Evolutionary conservation across 1,140 invertebrate species (phyloP), one percentile per base, ranked within the genome.

Genomic region (Drosophila fuyamai): DNA sequence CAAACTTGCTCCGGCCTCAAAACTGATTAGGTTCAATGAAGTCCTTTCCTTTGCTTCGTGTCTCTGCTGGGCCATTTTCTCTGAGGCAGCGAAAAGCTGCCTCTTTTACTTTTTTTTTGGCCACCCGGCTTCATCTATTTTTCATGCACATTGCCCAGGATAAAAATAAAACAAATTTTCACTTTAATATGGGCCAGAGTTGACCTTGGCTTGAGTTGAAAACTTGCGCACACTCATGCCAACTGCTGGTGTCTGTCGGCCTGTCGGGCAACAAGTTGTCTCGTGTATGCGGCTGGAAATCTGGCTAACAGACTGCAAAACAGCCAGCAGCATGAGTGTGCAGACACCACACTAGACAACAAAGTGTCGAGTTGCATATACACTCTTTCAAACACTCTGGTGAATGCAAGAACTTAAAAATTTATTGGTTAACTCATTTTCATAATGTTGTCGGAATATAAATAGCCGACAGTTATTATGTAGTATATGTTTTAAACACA

Each of bases 21-120:
- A 86, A 88, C 83, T 88, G 83, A 86, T 86, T 86, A 86, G 71
- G 83, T 83, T 83, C 83, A 86, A 86, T 86, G 83, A 77, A 82
- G 86, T 79, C 78, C 74, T 57, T 35, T 38, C 43, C 58, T 46
- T 16, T 48, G 43, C 23, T 29, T 40, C 35, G 36, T 68, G 61
- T 57, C 56, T 71, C 67, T 58, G 67, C 67, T 51, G 75, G 61
- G 41, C 63, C 58, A 55, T 56, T 47, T 58, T 51, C 68, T 38
- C 35, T 44, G 16, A 35, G 70, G 50, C 27, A 14, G 47, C 8
- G 8, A 5, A 13, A 14, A 13, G n/a, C 13, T 29, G 27, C 12
- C 7, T 10, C 10, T 10, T 12, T n/a, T n/a, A 23, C n/a, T 54
- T 32, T 5, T 43, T 14, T 7, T 16, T n/a, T 13, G 2, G 8